These are phyloP conservation scores for Pantherophis alleghaniensis DNA, from an alignment of 2,797 vertebrate genomes.

Conservation along the genomic window DNA sequence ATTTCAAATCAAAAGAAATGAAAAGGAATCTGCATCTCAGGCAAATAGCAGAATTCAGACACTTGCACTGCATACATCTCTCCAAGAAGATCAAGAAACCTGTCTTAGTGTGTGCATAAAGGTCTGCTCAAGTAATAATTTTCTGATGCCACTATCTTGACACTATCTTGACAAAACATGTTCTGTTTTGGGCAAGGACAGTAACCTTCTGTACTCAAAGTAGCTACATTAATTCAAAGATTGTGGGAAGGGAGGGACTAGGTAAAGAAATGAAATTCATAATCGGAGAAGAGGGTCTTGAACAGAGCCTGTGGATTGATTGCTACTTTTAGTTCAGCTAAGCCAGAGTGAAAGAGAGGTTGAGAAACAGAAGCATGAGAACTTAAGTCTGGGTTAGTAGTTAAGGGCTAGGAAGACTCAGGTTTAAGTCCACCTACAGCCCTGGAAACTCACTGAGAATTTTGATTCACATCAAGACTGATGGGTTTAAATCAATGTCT, in stretches of 20 bases:
- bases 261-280: not conserved
- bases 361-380: not conserved
- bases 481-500: not conserved
- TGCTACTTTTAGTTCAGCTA: not conserved
- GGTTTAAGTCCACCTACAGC: not conserved
- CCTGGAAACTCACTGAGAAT: not conserved
- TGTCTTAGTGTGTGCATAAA: conserved; percentile 84
- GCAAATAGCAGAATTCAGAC: conserved; percentile 75
- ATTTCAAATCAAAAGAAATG: conserved; percentile 69
- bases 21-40: conserved; percentile 31
- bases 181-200: not conserved
- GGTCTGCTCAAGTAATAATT: conserved; percentile 69
- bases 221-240: not conserved
- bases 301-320: not conserved
- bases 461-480: not conserved
- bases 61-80: conserved; percentile 72
- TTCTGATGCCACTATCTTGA: not conserved
- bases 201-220: not conserved
- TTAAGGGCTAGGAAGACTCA: not conserved
- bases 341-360: not conserved
- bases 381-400: not conserved
- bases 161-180: not conserved
- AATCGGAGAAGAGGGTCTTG: not conserved
- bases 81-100: conserved; percentile 61
- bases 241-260: not conserved